Percentiles rank a stretch among this genome's conserved stretches.
Conservation (phyloP, 2,888 invertebrate genomes). For the Anarsia innoxiella region DNA sequence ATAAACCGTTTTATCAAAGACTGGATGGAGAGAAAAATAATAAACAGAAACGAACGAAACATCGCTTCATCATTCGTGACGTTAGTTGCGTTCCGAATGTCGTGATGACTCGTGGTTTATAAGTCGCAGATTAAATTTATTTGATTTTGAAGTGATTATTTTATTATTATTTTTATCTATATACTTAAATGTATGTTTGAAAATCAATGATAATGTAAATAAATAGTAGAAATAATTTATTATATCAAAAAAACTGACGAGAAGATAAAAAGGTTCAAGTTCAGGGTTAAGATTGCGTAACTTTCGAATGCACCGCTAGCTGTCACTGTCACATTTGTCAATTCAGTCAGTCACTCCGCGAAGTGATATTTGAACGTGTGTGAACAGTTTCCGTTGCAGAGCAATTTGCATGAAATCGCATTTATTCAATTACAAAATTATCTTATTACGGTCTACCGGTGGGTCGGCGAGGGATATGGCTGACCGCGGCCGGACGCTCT, state of each 20-base stretch:
- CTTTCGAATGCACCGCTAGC: constrained; percentile 37
- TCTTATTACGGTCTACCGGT: constrained; percentile 45
- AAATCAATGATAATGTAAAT: no score
- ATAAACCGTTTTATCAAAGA: constrained; percentile 4
- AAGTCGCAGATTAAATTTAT: no score
- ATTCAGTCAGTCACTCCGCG: constrained; percentile 60
- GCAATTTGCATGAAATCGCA: constrained; percentile 62
- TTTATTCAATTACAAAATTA: constrained; percentile 67
- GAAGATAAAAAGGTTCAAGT: constrained; percentile 42
- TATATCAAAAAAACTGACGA: constrained; percentile 5
- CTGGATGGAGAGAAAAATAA: constrained; percentile 14
- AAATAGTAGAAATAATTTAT: no score
- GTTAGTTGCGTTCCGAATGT: constrained; percentile 41
- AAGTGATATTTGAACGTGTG: constrained; percentile 53
- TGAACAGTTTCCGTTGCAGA: constrained; percentile 37
- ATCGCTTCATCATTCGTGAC: constrained; percentile 26
- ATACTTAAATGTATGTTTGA: no score
- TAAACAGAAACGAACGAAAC: constrained; percentile 37
- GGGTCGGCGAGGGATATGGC: constrained; percentile 41
- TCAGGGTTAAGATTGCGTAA: constrained; percentile 39
- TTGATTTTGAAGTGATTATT: no score
- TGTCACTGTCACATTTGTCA: constrained; percentile 50
- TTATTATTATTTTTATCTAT: no score
- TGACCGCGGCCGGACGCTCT: constrained; percentile 39
- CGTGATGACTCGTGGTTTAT: constrained; percentile 19